Evolutionary conservation across 2,888 invertebrate genomes (phyloP).

Genomic region (Arge pagana): DNA sequence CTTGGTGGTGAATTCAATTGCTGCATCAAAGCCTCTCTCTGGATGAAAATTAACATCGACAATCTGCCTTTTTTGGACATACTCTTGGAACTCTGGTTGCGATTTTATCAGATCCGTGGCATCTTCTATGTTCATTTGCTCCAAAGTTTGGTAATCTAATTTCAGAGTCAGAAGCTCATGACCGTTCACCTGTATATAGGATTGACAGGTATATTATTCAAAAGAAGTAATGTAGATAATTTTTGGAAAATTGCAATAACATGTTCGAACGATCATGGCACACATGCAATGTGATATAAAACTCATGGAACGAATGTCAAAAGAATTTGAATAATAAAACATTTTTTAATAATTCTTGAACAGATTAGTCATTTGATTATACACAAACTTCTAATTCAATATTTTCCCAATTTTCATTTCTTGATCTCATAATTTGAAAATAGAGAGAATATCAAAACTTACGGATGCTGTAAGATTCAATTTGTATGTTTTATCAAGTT

Average conservation of each 20-base stretch:
- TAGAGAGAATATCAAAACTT: conserved; percentile 42
- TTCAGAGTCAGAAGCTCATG: conserved; percentile 60
- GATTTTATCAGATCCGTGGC: conserved; percentile 63
- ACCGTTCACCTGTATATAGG: conserved; percentile 59
- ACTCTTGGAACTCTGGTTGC: conserved; percentile 52
- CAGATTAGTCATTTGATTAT: neutral
- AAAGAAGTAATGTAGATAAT: conserved; percentile 31
- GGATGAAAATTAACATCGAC: conserved; percentile 46
- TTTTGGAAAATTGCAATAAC: conserved; percentile 11
- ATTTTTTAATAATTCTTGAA: neutral
- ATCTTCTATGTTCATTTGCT: conserved; percentile 60
- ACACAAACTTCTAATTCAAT: neutral
- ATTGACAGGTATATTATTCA: neutral
- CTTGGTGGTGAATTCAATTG: conserved; percentile 46
- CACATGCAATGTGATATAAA: conserved; percentile 9
- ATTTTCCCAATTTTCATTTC: neutral
- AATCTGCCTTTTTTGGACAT: conserved; percentile 48
- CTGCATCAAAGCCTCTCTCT: conserved; percentile 50
- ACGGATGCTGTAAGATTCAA: conserved; percentile 71
- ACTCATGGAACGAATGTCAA: neutral
- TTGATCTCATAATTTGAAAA: neutral
- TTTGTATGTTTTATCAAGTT: conserved; percentile 71
- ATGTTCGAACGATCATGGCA: conserved; percentile 18
- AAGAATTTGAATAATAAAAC: neutral
- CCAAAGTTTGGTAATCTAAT: conserved; percentile 61